A percentile compares a stretch with the other conserved stretches of the same genome.
Conservation (phyloP, 2,888 invertebrate species). For the Ectropis crepuscularia region DNA sequence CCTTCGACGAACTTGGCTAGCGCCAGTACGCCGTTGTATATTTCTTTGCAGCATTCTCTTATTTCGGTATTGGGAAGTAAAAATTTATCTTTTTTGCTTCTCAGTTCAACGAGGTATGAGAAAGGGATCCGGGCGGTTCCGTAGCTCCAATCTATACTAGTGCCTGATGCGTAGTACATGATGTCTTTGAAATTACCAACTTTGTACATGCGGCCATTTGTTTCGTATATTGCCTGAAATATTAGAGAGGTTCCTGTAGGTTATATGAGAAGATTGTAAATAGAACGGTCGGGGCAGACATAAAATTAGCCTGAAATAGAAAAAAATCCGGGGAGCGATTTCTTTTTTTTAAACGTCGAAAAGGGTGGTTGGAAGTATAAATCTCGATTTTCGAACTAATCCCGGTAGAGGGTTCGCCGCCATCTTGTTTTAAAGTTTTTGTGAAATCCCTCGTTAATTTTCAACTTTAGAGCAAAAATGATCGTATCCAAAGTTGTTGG, state of each 20-base stretch:
- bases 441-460: too few species aligned
- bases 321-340: too few species aligned
- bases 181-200: slow-evolving; percentile 77
- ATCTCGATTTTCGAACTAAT: too few species aligned
- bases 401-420: too few species aligned
- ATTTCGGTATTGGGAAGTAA: slow-evolving; percentile 69
- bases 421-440: too few species aligned
- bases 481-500: too few species aligned
- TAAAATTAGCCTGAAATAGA: too few species aligned
- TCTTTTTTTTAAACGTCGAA: too few species aligned
- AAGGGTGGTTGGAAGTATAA: too few species aligned
- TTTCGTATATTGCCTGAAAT: slow-evolving; percentile 73
- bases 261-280: background rate
- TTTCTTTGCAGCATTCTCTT: slow-evolving; percentile 66
- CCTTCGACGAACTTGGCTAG: slow-evolving; percentile 66
- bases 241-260: background rate
- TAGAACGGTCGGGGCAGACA: too few species aligned
- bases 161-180: slow-evolving; percentile 75
- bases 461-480: too few species aligned
- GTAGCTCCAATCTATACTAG: slow-evolving; percentile 80
- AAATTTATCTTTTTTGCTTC: slow-evolving; percentile 70
- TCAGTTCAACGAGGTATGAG: slow-evolving; percentile 73
- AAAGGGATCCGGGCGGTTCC: slow-evolving; percentile 74
- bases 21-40: slow-evolving; percentile 63
- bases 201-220: slow-evolving; percentile 73